Evolutionary conservation across 2,888 invertebrate species (phyloP), one percentile per base, ranked within the genome.

Genomic region (Hemithea aestivaria): DNA sequence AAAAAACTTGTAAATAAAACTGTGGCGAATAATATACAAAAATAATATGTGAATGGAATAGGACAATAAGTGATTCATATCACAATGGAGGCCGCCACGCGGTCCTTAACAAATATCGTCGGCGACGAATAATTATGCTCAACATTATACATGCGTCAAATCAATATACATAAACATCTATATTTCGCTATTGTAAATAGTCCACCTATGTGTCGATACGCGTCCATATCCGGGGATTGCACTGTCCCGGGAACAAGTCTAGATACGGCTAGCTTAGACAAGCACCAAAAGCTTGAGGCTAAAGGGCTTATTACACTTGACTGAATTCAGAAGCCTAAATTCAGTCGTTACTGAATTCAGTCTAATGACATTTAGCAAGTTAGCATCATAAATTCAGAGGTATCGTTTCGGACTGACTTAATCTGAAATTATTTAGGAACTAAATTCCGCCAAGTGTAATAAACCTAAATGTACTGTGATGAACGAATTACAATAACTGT

Each of bases 31-130:
- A 71, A 74, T 74, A 74, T 73, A 79, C 71, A 78, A 80, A 80
- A 79, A 80, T 74, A 81, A 80, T 63, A 76, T 70, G 74, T 78
- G 73, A 65, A 76, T 81, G 80, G 79, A 80, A 78, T 79, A 82
- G 82, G 81, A 81, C 77, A 80, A 70, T 74, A 75, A 74, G 81
- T 78, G 80, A 80, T 68, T 16, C 58, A 71, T 83, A 83, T 82
- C 83, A 83, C 83, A 82, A 77, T 77, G 62, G 50, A 58, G 55
- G 53, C 69, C 67, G 76, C 73, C 68, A 62, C 43, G 73, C 76
- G 70, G 73, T 55, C 50, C 56, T 48, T 62, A 62, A 60, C 56
- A 58, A 69, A 58, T 55, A 58, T 59, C 58, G 60, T 68, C 66
- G 51, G 63, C 64, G 58, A 66, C 65, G 61, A 72, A 57, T 53